Percentiles rank a stretch among this genome's conserved stretches.
Conservation (phyloP, 2,888 invertebrate species). For the Brenthis hecate region DNA sequence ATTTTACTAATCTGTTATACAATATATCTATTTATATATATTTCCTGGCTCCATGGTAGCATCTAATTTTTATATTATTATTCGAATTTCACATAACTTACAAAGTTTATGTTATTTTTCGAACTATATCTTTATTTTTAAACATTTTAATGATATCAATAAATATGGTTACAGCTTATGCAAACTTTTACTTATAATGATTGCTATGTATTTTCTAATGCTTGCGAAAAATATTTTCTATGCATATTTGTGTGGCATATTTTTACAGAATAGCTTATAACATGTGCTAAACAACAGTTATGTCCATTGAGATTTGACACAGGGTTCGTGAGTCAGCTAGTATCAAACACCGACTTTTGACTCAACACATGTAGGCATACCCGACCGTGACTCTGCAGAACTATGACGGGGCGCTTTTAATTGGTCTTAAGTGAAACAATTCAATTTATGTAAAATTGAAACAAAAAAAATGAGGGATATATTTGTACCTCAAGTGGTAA, state of each 20-base stretch:
- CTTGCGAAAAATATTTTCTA: not conserved
- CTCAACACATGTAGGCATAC: slow-evolving; percentile 63
- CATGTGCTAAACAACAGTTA: slow-evolving; percentile 69
- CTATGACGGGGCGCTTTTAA: slow-evolving; percentile 69
- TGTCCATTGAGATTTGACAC: slow-evolving; percentile 78
- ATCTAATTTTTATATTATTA: no score
- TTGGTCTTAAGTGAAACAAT: slow-evolving; percentile 67
- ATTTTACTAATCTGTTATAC: no score
- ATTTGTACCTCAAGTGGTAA: slow-evolving; percentile 1
- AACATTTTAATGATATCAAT: no score
- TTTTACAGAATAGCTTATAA: slow-evolving; percentile 37
- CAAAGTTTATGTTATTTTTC: no score
- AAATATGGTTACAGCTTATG: no score
- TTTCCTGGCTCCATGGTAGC: no score
- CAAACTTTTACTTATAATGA: no score
- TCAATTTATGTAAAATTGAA: slow-evolving; percentile 49
- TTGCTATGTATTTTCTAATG: no score
- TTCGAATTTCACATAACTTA: no score
- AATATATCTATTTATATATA: no score
- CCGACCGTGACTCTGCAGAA: slow-evolving; percentile 66
- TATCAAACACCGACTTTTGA: slow-evolving; percentile 53
- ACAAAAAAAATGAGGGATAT: slow-evolving; percentile 13
- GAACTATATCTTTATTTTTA: no score
- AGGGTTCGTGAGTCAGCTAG: slow-evolving; percentile 70
- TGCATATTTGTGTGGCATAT: not conserved